These are phyloP conservation scores for Lanius collurio DNA, from an alignment of 2,113 vertebrate genomes.

Conservation along the genomic window DNA sequence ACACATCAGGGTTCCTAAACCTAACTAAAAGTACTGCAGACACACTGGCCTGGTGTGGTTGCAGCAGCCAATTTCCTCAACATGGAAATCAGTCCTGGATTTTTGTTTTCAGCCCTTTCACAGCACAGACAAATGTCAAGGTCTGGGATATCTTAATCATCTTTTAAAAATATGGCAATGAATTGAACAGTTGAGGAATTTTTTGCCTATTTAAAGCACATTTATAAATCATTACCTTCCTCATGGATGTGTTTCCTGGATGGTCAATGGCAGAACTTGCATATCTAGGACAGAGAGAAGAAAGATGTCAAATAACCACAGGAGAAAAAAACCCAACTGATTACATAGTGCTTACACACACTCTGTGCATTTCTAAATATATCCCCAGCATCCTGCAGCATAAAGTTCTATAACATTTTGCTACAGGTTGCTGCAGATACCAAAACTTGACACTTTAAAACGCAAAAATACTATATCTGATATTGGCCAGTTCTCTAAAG, in stretches of 20 bases:
- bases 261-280: slow-evolving; percentile 81
- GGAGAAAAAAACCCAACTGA: not conserved
- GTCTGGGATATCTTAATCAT: not conserved
- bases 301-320: not conserved
- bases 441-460: not conserved
- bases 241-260: slow-evolving; percentile 84
- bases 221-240: slow-evolving; percentile 77
- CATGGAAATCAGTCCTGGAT: not conserved
- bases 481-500: not conserved
- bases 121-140: not conserved
- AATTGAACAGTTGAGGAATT: not conserved
- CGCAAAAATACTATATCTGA: not conserved
- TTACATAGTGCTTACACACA: not conserved
- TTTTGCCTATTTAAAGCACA: not conserved
- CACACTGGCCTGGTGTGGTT: not conserved
- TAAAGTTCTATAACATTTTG: not conserved
- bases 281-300: slow-evolving; percentile 73
- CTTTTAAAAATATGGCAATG: not conserved
- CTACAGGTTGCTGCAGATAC: not conserved
- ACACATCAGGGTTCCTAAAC: not conserved
- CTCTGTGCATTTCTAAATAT: not conserved
- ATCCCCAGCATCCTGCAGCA: not conserved
- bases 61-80: not conserved
- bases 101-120: not conserved
- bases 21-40: not conserved